Base-by-base conservation (phyloP, 2,888 invertebrate species). In the Meloe dianella region DNA sequence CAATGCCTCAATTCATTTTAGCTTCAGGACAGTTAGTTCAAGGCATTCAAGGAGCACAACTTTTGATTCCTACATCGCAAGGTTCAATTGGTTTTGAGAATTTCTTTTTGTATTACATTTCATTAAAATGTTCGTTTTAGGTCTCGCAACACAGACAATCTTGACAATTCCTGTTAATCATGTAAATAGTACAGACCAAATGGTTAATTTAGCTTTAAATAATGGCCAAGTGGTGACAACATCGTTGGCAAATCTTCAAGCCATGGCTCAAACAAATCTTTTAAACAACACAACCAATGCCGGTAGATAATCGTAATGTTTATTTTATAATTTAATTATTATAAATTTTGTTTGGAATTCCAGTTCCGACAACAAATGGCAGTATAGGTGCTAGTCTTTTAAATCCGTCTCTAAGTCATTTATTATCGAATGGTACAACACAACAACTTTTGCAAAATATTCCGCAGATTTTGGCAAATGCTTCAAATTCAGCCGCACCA, bases 91-190 rank as follows among this genome's bases (percentile, higher is more conserved):
- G 14, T 59, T 59, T 30, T 32, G 5, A 9, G 1, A 20, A 17
- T 35, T 60, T 32, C 12, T n/a, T 22, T 5, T 27, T n/a, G 14
- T 29, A n/a, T 27, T n/a, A n/a, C 24, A 12, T 38, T 27, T 57
- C 4, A 63, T 30, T 51, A 51, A 32, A 17, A 51, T 30, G 57
- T n/a, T 59, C 74, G 64, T 74, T 74, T 57, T 85, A 96, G 96
- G 96, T 76, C 92, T 97, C 82, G 95, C 96, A 63, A 94, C 96
- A 61, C 97, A 97, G 86, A 97, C 97, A 79, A 96, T 97, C 81
- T 87, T 97, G 77, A 96, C 97, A 74, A 97, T 97, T 82, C 97
- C 97, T 64, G 94, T 97, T 68, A 94, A 92, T 85, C 93, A 94
- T 85, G 92, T 94, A 73, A 93, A 93, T 85, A 84, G 84, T 74